These are phyloP conservation scores for Cricetomys ansorgei DNA, from an alignment of 2,113 vertebrate genomes.

Conservation along the genomic window DNA sequence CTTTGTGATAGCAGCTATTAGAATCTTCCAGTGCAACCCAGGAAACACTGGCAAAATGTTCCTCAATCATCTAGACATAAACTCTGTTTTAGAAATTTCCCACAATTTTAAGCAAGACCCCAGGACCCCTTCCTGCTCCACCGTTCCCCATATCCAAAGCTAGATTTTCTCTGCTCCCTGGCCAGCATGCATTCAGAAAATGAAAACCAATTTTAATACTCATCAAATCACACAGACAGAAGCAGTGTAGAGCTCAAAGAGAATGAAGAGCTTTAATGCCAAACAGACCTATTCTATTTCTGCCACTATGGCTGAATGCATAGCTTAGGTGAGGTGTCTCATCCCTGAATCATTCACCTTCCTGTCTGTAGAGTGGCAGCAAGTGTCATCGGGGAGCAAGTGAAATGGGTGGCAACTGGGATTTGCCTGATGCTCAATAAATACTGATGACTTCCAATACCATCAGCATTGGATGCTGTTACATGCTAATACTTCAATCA, in stretches of 20 bases:
- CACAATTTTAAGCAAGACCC: not conserved
- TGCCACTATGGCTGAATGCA: not conserved
- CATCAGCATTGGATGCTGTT: not conserved
- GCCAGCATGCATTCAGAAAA: not conserved
- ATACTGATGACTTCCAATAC: not conserved
- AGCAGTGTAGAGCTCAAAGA: not conserved
- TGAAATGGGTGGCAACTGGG: not conserved
- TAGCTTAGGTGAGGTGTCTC: not conserved
- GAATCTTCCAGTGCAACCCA: not conserved
- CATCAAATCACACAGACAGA: not conserved
- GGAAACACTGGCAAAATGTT: not conserved
- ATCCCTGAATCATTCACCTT: not conserved
- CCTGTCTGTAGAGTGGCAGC: not conserved
- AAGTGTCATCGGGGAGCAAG: not conserved
- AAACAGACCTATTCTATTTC: not conserved
- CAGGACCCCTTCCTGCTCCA: not conserved
- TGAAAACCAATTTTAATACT: not conserved
- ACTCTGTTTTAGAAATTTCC: conserved; percentile 14
- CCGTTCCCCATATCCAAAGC: not conserved
- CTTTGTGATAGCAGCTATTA: not conserved
- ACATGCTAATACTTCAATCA: not conserved
- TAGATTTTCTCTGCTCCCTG: not conserved
- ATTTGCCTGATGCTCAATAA: not conserved
- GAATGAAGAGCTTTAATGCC: not conserved
- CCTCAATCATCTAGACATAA: not conserved